Conservation (phyloP, 2,797 vertebrate genomes). For the Myotis pilosus region DNA sequence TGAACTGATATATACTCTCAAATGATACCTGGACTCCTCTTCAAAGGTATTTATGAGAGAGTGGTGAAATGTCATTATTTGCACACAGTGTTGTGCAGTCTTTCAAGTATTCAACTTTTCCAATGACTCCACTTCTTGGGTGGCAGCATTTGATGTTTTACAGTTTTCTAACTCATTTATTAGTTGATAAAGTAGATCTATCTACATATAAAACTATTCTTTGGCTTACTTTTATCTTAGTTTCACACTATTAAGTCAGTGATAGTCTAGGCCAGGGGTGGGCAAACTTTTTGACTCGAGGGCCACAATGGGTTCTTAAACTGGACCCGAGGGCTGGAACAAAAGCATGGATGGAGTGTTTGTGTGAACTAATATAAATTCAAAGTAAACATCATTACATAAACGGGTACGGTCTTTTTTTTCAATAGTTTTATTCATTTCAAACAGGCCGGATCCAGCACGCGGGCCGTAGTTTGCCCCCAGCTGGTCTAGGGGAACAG, state of each 20-base stretch:
- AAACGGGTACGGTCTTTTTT: no score
- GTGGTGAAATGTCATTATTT: conserved; percentile 66
- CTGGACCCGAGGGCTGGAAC: no score
- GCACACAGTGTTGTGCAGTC: neutral
- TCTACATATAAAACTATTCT: neutral
- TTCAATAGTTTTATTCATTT: no score
- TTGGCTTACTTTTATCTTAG: conserved; percentile 33
- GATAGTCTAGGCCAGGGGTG: neutral
- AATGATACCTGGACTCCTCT: conserved; percentile 59
- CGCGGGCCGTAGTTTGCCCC: no score
- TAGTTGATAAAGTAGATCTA: neutral
- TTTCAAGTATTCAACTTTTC: neutral
- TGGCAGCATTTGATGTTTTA: neutral
- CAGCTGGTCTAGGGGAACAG: neutral
- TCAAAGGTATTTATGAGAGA: conserved; percentile 46
- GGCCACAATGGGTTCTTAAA: no score
- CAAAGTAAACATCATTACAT: no score
- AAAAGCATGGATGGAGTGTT: no score
- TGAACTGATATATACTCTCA: conserved; percentile 50
- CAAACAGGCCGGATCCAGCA: no score
- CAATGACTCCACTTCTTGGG: neutral
- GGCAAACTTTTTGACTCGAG: no score
- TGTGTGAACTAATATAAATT: no score
- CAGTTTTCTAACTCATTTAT: neutral
- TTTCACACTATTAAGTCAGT: conserved; percentile 1